A percentile compares a stretch with the other conserved stretches of the same genome.
Evolutionary conservation across 2,888 invertebrate species (phyloP).

Genomic region (Mechanitis messenoides): DNA sequence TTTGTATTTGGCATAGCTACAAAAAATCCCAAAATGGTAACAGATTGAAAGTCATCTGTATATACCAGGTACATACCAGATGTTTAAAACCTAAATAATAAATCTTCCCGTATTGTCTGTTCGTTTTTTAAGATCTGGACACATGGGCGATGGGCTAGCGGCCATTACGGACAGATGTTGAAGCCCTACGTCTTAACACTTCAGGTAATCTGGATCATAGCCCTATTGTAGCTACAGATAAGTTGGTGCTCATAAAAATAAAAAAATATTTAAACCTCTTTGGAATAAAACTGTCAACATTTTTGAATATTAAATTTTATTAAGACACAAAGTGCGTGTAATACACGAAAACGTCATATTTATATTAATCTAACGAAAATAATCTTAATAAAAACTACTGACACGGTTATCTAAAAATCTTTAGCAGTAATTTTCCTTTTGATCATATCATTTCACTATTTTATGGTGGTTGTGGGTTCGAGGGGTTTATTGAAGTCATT

Average conservation of each 20-base stretch:
- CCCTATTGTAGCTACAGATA: too few relatives aligned
- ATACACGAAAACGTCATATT: too few relatives aligned
- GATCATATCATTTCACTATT: slow-evolving; percentile 2
- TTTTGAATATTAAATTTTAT: too few relatives aligned
- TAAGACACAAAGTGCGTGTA: too few relatives aligned
- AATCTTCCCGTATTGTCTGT: slow-evolving; percentile 62
- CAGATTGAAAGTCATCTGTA: slow-evolving; percentile 24
- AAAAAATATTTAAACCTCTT: too few relatives aligned
- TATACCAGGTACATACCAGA: slow-evolving; percentile 58
- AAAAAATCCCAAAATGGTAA: neutral
- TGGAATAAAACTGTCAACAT: too few relatives aligned
- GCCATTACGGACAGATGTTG: slow-evolving; percentile 41
- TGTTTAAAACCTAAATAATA: slow-evolving; percentile 50
- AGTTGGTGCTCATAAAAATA: too few relatives aligned
- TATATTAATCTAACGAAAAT: neutral
- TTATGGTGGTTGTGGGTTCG: neutral
- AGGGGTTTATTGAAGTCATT: too few relatives aligned
- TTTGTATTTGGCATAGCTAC: too few relatives aligned
- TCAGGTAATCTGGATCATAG: neutral
- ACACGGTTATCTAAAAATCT: slow-evolving; percentile 1
- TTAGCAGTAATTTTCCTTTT: slow-evolving; percentile 1
- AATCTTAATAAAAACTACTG: slow-evolving; percentile 4
- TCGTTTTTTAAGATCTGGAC: slow-evolving; percentile 57
- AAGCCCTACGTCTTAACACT: slow-evolving; percentile 19
- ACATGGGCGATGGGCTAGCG: slow-evolving; percentile 44